Evolutionary conservation across 2,113 vertebrate species (phyloP).

Genomic region (Nymphicus hollandicus): DNA sequence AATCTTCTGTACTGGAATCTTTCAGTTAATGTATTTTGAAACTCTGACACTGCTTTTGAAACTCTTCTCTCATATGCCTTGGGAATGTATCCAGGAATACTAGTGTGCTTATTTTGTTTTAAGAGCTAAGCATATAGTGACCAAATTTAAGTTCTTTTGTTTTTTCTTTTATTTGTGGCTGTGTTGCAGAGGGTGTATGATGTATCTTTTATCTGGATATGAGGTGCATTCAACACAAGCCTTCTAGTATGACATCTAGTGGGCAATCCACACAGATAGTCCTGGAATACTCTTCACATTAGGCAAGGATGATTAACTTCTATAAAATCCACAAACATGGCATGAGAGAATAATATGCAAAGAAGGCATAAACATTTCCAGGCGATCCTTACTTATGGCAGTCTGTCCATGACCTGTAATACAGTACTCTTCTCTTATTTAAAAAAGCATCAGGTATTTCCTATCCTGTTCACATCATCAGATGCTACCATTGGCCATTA

Average conservation of each 20-base stretch:
- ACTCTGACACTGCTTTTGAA: neutral
- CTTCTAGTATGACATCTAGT: slow-evolving; percentile 31
- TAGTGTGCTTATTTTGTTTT: neutral
- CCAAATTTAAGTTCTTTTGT: neutral
- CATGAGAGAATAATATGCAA: neutral
- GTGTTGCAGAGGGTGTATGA: neutral
- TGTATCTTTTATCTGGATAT: neutral
- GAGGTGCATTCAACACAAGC: neutral
- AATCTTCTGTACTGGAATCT: neutral
- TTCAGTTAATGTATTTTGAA: neutral
- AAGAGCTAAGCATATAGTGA: neutral
- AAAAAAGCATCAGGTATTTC: slow-evolving; percentile 28
- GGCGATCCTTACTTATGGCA: neutral
- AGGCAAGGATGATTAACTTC: neutral
- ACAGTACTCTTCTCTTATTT: neutral
- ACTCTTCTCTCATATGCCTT: neutral
- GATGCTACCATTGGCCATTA: neutral
- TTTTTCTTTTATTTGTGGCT: neutral
- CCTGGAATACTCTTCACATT: neutral
- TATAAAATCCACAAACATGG: neutral
- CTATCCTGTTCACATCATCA: slow-evolving; percentile 38
- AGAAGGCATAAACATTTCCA: neutral
- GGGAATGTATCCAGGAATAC: neutral
- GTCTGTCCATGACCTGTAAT: neutral
- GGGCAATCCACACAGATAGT: neutral